These are phyloP conservation scores for Gymnoscopelus microlampas DNA, from an alignment of 2,797 vertebrate species.

Conservation along the genomic window DNA sequence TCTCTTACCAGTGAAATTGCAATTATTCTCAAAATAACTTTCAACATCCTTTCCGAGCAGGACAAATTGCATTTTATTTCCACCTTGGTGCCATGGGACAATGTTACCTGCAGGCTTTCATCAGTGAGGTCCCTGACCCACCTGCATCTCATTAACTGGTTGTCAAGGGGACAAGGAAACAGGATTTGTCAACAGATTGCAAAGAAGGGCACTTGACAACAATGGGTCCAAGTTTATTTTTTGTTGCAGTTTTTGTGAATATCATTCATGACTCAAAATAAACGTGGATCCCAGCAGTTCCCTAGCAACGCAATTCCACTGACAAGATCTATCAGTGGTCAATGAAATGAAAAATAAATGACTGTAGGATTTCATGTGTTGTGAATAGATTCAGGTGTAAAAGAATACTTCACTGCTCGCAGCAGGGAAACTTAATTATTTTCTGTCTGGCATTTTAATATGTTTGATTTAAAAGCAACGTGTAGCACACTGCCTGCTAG, in stretches of 20 bases:
- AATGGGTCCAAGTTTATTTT: no score
- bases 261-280: background rate
- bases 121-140: background rate
- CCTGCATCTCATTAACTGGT: background rate
- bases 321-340: no score
- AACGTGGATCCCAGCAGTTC: background rate
- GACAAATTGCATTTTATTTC: background rate
- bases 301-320: no score
- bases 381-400: background rate
- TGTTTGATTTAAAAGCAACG: background rate
- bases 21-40: no score
- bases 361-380: no score
- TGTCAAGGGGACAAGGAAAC: background rate
- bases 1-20: no score
- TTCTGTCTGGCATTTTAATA: constrained; percentile 14
- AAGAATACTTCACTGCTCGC: background rate
- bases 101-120: constrained; percentile 8
- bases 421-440: background rate
- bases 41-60: no score
- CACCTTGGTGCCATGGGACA: background rate
- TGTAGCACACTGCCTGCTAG: background rate
- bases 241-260: no score
- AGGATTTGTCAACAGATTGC: constrained; percentile 17
- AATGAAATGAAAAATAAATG: no score
- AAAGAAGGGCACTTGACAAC: background rate